phyloP scores from a whole-genome alignment of 2,797 vertebrate species.

The Cygnus olor region DNA sequence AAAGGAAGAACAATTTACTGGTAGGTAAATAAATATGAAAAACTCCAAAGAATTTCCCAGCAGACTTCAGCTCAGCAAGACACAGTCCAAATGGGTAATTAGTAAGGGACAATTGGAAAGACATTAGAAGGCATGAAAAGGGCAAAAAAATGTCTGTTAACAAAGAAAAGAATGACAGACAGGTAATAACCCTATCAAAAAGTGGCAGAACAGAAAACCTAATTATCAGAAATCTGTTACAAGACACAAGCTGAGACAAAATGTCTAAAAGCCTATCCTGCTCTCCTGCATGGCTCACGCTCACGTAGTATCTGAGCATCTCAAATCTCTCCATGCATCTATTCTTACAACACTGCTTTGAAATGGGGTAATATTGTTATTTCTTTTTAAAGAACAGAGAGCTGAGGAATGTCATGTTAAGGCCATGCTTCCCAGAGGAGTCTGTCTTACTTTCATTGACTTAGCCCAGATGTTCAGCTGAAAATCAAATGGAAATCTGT shows the following conservation, averaged over 20 bases:
- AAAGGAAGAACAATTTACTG: not conserved
- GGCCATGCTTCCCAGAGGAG: not conserved
- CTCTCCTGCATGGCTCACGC: not conserved
- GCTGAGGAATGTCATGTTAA: not conserved
- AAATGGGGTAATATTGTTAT: not conserved
- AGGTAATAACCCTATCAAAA: not conserved
- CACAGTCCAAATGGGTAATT: not conserved
- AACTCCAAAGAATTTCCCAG: not conserved
- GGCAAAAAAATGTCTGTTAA: not conserved
- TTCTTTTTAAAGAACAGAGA: not conserved
- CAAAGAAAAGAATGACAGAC: not conserved
- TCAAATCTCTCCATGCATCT: not conserved
- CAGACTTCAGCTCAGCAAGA: not conserved
- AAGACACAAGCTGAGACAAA: not conserved
- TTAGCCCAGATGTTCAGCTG: not conserved
- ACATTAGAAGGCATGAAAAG: not conserved
- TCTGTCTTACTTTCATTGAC: not conserved
- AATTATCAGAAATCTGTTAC: not conserved
- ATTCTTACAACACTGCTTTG: not conserved
- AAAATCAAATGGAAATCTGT: not conserved
- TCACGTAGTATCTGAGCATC: not conserved
- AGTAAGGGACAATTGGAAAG: not conserved
- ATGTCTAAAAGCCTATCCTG: not conserved
- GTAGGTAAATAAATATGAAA: not conserved
- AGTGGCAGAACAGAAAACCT: not conserved